Conservation (phyloP, 1,140 invertebrate genomes). For the Nasonia vitripennis region DNA sequence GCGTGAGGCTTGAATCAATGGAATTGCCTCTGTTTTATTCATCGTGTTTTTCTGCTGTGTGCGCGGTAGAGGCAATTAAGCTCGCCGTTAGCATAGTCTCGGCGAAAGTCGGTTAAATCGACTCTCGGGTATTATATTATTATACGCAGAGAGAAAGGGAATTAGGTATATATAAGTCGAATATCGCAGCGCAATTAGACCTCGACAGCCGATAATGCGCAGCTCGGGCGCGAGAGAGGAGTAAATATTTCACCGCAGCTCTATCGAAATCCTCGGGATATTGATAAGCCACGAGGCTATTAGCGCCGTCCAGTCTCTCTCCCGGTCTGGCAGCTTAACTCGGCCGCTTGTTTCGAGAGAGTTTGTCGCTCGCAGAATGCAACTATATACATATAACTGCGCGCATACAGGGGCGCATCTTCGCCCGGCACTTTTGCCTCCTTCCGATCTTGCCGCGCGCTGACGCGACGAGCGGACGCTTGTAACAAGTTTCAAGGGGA, state of each 20-base stretch:
- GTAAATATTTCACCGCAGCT: slow-evolving; percentile 20
- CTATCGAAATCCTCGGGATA: slow-evolving; percentile 44
- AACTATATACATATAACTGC: background rate
- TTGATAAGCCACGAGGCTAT: slow-evolving; percentile 45
- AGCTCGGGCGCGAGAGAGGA: background rate
- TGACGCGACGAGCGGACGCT: background rate
- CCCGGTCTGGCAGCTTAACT: background rate
- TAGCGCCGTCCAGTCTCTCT: slow-evolving; percentile 17
- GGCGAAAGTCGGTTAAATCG: background rate
- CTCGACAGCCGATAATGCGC: background rate
- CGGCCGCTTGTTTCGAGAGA: background rate
- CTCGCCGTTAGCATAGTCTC: background rate
- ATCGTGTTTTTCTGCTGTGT: background rate
- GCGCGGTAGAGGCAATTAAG: background rate
- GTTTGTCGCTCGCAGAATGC: background rate
- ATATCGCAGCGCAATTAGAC: background rate
- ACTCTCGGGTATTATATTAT: too few relatives aligned
- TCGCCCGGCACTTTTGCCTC: background rate
- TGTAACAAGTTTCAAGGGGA: slow-evolving; percentile 16
- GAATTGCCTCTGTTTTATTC: too few relatives aligned
- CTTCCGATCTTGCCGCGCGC: background rate
- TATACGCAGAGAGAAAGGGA: background rate
- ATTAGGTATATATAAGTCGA: background rate
- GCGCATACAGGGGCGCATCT: background rate
- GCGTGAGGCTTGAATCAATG: too few relatives aligned